Evolutionary conservation across 2,113 vertebrate genomes (phyloP).

Genomic region (Dicrurus megarhynchus): DNA sequence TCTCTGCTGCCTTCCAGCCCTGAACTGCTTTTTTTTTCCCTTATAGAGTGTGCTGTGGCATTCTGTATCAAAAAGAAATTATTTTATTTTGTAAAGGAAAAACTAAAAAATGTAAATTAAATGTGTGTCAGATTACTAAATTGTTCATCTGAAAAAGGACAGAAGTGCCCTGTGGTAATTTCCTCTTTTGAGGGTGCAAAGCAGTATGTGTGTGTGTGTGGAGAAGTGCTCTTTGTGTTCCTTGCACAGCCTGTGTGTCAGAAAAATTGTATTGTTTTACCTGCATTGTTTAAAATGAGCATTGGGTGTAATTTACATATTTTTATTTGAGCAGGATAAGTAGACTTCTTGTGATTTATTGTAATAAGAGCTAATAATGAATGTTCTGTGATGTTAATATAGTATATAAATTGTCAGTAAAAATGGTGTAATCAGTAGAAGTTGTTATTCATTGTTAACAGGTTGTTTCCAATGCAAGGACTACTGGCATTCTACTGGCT

Average conservation of each 20-base stretch:
- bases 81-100: background rate
- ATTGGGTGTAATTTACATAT: background rate
- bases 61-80: background rate
- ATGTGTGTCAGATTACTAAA: background rate
- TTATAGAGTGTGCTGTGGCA: background rate
- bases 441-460: background rate
- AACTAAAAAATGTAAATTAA: constrained; percentile 3
- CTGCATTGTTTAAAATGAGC: constrained; percentile 10
- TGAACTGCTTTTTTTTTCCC: background rate
- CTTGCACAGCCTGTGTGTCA: background rate
- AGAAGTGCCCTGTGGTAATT: background rate
- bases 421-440: background rate
- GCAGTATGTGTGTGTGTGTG: background rate
- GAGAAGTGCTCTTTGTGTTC: background rate
- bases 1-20: background rate
- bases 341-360: constrained; percentile 1
- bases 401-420: background rate
- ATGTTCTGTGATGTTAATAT: background rate
- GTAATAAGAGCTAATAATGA: constrained; percentile 6
- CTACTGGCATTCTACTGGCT: background rate
- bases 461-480: background rate
- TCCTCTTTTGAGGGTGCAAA: background rate
- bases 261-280: constrained; percentile 13
- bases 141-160: background rate
- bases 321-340: constrained; percentile 12